Evolutionary conservation across 1,140 invertebrate genomes (phyloP), one percentile per base, ranked within the genome.

Genomic region (Harpegnathos saltator): DNA sequence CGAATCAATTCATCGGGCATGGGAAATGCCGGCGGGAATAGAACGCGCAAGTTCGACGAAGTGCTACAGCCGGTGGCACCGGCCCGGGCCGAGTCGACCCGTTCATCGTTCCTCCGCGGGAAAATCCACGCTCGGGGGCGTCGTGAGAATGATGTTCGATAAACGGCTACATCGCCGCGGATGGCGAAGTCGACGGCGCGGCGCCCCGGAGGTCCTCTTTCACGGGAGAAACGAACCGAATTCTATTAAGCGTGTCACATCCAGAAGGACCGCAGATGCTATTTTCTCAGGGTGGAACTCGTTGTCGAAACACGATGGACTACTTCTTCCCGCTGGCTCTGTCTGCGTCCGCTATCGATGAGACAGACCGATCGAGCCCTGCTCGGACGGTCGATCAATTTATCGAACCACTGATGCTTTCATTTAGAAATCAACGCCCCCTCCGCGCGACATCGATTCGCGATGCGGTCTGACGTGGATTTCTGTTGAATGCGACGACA

Each of bases 161-260:
- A 87, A 88, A 84, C 52, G 82, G 59, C 77, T 69, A 69, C 56
- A 80, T 80, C 38, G 26, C 17, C 44, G 69, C 26, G 48, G 38
- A 81, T 29, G 14, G 65, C 29, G 48, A 75, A 82, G 80, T 82
- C 80, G 58, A 38, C 22, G 54, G 12, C n/a, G 17, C 22, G 54
- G 12, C n/a, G 17, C 56, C 33, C 44, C 26, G 62, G 54, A 61
- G n/a, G 78, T 56, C 62, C 29, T 22, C 14, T 59, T 33, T 44
- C 26, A 44, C 33, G 24, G 44, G 22, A 44, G 22, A 26, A 74
- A 74, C 33, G 68, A 78, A 68, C 71, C 54, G 68, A 84, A 87
- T 87, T 87, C 85, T 56, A 87, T 87, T 87, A 87, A 59, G 24
- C 33, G 58, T 58, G 86, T 86, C 86, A 87, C 44, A 48, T 63